Percentiles rank a stretch among this genome's conserved stretches.
Evolutionary conservation across 1,140 invertebrate species (phyloP).

Genomic region (Chelonus insularis): DNA sequence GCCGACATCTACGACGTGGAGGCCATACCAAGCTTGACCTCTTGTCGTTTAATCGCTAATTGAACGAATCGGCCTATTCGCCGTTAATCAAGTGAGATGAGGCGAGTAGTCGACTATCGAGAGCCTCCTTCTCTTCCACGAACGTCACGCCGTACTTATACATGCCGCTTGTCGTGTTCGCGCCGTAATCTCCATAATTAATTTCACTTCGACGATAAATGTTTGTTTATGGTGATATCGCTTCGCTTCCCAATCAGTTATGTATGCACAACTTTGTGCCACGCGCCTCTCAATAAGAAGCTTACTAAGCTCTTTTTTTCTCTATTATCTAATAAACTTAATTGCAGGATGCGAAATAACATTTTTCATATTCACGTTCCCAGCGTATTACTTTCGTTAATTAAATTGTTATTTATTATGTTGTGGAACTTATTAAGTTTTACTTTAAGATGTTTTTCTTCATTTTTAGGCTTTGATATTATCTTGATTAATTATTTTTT

Average conservation of each 20-base stretch:
- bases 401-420: too few species aligned
- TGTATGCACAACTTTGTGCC: slow-evolving; percentile 2
- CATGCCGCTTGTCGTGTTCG: slow-evolving; percentile 16
- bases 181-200: slow-evolving; percentile 29
- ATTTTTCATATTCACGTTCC: too few species aligned
- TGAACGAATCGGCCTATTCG: slow-evolving; percentile 34
- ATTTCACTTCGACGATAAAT: slow-evolving; percentile 32
- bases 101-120: neutral
- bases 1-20: slow-evolving; percentile 40
- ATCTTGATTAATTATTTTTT: too few species aligned
- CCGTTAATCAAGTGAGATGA: slow-evolving; percentile 31
- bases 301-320: neutral
- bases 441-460: too few species aligned
- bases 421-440: too few species aligned
- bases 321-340: neutral
- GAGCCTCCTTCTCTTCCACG: neutral
- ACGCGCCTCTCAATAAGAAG: slow-evolving; percentile 5
- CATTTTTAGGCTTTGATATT: too few species aligned
- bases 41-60: slow-evolving; percentile 43
- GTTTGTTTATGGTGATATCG: slow-evolving; percentile 22
- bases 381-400: too few species aligned
- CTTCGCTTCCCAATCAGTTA: slow-evolving; percentile 3
- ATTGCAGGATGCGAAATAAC: too few species aligned
- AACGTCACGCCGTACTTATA: slow-evolving; percentile 15
- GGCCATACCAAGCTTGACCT: slow-evolving; percentile 29